Evolutionary conservation across 2,113 vertebrate genomes (phyloP), one percentile per base, ranked within the genome.

Genomic region (Suncus etruscus): DNA sequence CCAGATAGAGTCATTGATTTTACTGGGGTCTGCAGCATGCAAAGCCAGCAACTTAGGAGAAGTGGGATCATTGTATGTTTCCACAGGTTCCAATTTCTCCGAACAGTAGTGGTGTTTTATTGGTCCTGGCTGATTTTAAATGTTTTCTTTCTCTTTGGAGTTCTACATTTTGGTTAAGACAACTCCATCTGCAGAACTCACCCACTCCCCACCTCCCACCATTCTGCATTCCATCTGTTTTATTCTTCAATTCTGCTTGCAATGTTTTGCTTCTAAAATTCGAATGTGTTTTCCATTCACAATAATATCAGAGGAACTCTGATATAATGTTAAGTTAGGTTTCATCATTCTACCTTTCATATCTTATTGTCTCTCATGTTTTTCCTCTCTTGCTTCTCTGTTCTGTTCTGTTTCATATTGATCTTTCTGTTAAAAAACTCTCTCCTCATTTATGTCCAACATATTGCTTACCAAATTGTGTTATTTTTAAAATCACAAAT

Each of bases 151-250:
- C 18, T 83, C 29, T 90, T 76, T 90, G 27, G 70, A 77, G 32
- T 83, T 82, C 78, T 86, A 68, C 45, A 72, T 22, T 80, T 51
- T 51, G 73, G 61, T 63, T 78, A 90, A 76, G 27, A n/a, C 58
- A 83, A 51, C 39, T 69, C 11, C 65, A 69, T 18, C 77, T 79
- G 39, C 39, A 39, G 39, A 39, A 39, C 39, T 39, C 39, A 39
- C 39, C 39, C 82, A 78, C 54, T 2, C 18, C 54, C 54, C 54
- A 58, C 54, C 6, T 58, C 29, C 82, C 80, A 51, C 75, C 39
- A 58, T 79, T 86, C 72, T 76, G 68, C 31, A 50, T 84, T 77
- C 51, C 39, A 39, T 39, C 39, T 39, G 39, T 39, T 39, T 39
- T 39, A 50, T 82, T 87, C 61, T 86, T 84, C 76, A 84, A 63